Base-by-base conservation (phyloP, 37 sponge, comb jelly and placozoan genomes). In the Tethya wilhelma region DNA sequence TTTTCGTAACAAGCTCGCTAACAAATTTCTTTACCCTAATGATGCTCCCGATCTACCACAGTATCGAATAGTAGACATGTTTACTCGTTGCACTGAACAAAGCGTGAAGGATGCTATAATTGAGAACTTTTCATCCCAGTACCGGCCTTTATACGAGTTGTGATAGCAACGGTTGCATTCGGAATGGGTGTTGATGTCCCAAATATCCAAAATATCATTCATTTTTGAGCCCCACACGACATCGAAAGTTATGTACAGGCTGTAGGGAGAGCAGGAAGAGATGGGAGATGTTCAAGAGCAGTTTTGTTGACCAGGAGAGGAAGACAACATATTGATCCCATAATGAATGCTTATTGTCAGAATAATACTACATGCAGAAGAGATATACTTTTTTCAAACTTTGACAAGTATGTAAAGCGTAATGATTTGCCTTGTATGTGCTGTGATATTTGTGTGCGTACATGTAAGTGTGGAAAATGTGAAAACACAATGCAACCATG, bases 81-180 rank as follows among this genome's bases (percentile, higher is more conserved):
- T 38, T 32, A 28, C 31, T 32, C 62, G 65, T 38, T 34, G 40
- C 45, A 71, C 74, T 6, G 64, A 82, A 55, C 30, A 29, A 6
- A 22, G 20, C 20, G 70, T 68, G 17, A 70, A 80, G 59, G 40
- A 29, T 34, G 23, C 19, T 14, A 80, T 80, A 46, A 37, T 80
- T n/a, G 25, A 60, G 7, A n/a, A 7, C 28, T 60, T 60, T 38
- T 6, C 56, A 31, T 64, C 66, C 4, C 64, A 38, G n/a, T 26
- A 19, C 59, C 20, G 23, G 23, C 57, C 38, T 37, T 7, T 55
- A 40, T 69, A 31, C 45, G 71, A 26, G 57, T 79, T 34, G 59
- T 80, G n/a, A 80, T 80, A 26, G 56, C 58, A 20, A 81, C 81
- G 22, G 42, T 70, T 1, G 79, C 79, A 44, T 79, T 78, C 40